A percentile compares a stretch with the other conserved stretches of the same genome.
phyloP scores from a whole-genome alignment of 2,888 invertebrate species.

The Zaprionus lineosus region DNA sequence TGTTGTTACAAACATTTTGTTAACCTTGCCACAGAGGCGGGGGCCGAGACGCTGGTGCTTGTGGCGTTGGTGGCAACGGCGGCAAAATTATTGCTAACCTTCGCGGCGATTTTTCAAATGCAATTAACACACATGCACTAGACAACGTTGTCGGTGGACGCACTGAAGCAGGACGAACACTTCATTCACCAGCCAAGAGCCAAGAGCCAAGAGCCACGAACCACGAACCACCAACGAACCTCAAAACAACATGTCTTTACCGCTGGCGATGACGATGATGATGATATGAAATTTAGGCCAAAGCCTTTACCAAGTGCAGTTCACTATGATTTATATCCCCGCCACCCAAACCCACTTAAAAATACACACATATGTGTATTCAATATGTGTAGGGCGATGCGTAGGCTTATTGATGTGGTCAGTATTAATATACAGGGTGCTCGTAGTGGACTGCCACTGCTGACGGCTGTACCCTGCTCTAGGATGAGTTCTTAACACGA shows the following conservation, averaged over 20 bases:
- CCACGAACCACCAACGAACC: constrained; percentile 11
- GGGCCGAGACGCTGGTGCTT: too few relatives aligned
- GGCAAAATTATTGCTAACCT: constrained; percentile 63
- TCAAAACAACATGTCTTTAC: not conserved
- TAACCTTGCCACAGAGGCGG: constrained; percentile 55
- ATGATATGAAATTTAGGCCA: constrained; percentile 40
- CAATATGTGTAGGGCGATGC: too few relatives aligned
- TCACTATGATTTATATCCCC: constrained; percentile 16
- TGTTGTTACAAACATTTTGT: constrained; percentile 26
- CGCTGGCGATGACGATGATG: constrained; percentile 32
- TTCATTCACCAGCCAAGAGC: not conserved
- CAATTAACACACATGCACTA: constrained; percentile 60
- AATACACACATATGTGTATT: too few relatives aligned
- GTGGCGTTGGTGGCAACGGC: constrained; percentile 27
- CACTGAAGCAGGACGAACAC: constrained; percentile 73
- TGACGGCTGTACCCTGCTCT: too few relatives aligned
- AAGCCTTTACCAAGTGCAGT: constrained; percentile 56
- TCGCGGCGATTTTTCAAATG: constrained; percentile 64
- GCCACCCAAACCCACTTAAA: too few relatives aligned
- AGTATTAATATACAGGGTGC: too few relatives aligned
- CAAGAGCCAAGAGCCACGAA: constrained; percentile 17
- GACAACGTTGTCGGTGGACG: constrained; percentile 5
- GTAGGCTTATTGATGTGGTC: too few relatives aligned
- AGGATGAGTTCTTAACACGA: too few relatives aligned
- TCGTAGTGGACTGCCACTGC: too few relatives aligned